Evolutionary conservation across 2,113 vertebrate species (phyloP), one percentile per base, ranked within the genome.

Genomic region (Chaetodon auriga): DNA sequence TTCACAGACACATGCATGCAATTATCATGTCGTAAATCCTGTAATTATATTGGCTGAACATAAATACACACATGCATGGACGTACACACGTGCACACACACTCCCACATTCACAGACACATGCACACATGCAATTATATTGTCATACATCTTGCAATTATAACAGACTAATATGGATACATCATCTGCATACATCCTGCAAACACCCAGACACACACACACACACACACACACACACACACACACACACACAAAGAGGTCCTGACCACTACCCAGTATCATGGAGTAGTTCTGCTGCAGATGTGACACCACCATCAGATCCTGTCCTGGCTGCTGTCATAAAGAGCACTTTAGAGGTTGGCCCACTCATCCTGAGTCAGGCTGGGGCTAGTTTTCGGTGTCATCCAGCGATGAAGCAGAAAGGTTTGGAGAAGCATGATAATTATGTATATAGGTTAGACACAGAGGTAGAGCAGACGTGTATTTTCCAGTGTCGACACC

Each of bases 111-210:
- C 36, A 49, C 19, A 35, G 11, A 61, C 41, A 77, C 57, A 25
- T 8, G 25, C 68, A 23, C 25, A 76, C 61, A 53, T 55, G 79
- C 71, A 82, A 91, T 91, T 91, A 90, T 85, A 79, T 68, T 90
- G 84, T 91, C 82, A 81, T 84, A 75, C 79, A 88, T 82, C 70
- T 70, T 51, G 82, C 79, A 85, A 88, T 89, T 89, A 83, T 76
- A 74, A 74, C 15, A 36, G 62, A 80, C 55, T 68, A 75, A 86
- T 84, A 79, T 68, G 64, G 55, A 73, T 21, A 63, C 68, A 75
- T 43, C 45, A 45, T 30, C 4, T 62, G 38, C 62, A 69, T 57
- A 61, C 68, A 78, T 25, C 38, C 51, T 53, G 61, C 55, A 62
- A 35, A 16, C 63, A 58, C 55, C 12, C 53, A 41, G 35, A 30